Evolutionary conservation across 2,888 invertebrate species (phyloP).

Genomic region (Tenthredo scrophulariae): DNA sequence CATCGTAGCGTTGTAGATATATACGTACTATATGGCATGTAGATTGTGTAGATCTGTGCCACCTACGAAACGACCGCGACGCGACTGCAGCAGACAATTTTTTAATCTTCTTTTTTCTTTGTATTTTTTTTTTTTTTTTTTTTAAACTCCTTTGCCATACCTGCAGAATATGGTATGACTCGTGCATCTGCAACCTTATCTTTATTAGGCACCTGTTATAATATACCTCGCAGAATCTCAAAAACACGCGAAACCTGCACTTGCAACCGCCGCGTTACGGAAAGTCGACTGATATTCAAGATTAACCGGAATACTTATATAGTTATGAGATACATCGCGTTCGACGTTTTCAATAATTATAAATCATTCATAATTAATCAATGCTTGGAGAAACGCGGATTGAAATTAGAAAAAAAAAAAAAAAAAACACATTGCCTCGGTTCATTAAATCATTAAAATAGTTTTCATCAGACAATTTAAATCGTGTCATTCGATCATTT

Average conservation of each 20-base stretch:
- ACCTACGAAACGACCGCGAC: constrained; percentile 38
- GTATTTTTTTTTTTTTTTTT: neutral
- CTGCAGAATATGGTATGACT: neutral
- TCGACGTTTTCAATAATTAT: too few relatives aligned
- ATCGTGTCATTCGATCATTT: neutral
- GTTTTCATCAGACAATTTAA: too few relatives aligned
- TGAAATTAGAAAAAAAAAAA: too few relatives aligned
- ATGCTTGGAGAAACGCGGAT: neutral
- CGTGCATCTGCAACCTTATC: neutral
- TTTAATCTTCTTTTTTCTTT: neutral
- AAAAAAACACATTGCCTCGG: too few relatives aligned
- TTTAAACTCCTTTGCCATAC: neutral
- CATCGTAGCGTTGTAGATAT: neutral
- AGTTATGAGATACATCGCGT: too few relatives aligned
- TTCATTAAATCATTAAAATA: too few relatives aligned
- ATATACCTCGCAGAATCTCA: too few relatives aligned
- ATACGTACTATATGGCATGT: neutral
- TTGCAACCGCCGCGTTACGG: too few relatives aligned
- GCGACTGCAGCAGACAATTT: neutral
- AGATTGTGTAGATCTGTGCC: constrained; percentile 3
- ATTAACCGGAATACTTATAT: too few relatives aligned
- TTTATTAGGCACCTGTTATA: neutral
- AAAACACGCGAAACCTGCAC: too few relatives aligned
- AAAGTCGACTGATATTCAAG: too few relatives aligned
- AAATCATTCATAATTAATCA: too few relatives aligned